These are phyloP conservation scores for Nasonia oneida DNA, from an alignment of 2,888 invertebrate genomes.

Conservation along the genomic window DNA sequence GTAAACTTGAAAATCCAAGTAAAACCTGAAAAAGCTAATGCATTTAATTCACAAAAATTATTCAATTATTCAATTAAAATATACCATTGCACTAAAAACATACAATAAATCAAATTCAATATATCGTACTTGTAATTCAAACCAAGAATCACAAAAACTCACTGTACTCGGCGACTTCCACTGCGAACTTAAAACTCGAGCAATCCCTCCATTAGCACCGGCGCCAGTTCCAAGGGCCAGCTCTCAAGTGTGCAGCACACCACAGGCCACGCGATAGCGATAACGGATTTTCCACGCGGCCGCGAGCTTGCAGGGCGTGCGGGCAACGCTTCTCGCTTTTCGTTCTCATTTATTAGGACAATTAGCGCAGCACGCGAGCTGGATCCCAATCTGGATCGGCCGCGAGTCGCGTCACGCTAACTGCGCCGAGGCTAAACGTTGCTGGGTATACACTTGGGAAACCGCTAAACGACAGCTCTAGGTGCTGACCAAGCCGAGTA, in stretches of 20 bases:
- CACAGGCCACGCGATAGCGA: background rate
- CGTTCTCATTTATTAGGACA: constrained; percentile 54
- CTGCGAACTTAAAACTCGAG: background rate
- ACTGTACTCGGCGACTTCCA: too few species aligned
- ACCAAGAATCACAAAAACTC: too few species aligned
- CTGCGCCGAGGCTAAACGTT: background rate
- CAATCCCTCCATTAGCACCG: background rate
- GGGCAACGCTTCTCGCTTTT: background rate
- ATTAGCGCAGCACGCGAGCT: constrained; percentile 54
- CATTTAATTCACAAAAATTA: background rate
- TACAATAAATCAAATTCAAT: too few species aligned
- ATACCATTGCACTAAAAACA: background rate
- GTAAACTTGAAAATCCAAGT: too few species aligned
- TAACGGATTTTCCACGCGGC: constrained; percentile 48
- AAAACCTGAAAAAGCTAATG: too few species aligned
- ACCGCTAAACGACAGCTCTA: background rate
- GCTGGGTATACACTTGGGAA: background rate
- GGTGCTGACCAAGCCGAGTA: background rate
- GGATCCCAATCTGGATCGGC: constrained; percentile 46
- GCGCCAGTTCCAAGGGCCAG: background rate
- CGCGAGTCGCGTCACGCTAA: constrained; percentile 37
- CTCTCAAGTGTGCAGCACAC: constrained; percentile 8
- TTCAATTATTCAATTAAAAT: background rate
- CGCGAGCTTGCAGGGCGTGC: constrained; percentile 16
- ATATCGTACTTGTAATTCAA: too few species aligned